Base-by-base conservation (phyloP, 2,888 invertebrate genomes). In the Cepaea hortensis region DNA sequence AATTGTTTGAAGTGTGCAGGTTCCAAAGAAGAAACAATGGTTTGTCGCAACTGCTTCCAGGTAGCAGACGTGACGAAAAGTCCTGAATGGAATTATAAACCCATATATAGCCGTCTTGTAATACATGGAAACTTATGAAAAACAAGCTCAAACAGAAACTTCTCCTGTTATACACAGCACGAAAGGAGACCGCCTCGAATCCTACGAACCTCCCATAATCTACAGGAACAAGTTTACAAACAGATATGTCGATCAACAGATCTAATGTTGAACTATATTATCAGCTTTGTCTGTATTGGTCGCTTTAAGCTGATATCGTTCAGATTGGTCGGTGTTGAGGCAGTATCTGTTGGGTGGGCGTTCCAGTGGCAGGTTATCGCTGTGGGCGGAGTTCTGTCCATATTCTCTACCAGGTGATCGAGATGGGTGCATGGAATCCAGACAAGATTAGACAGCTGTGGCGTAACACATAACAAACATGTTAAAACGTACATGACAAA, bases 131-230 rank as follows among this genome's bases (percentile, higher is more conserved):
- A 3, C 77, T 48, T n/a, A 18, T n/a, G 35, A 50, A 61, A 70
- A 77, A 85, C 55, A 68, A 55, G 70, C 70, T 70, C 50, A 79
- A 85, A 85, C 79, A 68, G 48, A n/a, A 50, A n/a, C n/a, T 77
- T 77, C 77, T 13, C 62, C 48, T 9, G 79, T 72, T 85, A 79
- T 79, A 85, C 70, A 79, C 70, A 85, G 68, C 23, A 62, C 70
- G 70, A 85, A 68, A 65, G 46, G 65, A 48, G 46, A 61, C 84
- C 68, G 62, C 65, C 77, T 84, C 77, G 48, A 77, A 68, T 55
- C 70, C 70, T 23, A 5, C 15, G 18, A 50, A 46, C 35, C 23
- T 61, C 23, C 6, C 3, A n/a, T 35, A 23, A 65, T 50, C 68
- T 73, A 46, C 55, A 3, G 11, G 23, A 35, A 35, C 15, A 83